A percentile compares a stretch with the other conserved stretches of the same genome.
Evolutionary conservation across 1,140 invertebrate genomes (phyloP).

Genomic region (Rhizoglyphus robini): DNA sequence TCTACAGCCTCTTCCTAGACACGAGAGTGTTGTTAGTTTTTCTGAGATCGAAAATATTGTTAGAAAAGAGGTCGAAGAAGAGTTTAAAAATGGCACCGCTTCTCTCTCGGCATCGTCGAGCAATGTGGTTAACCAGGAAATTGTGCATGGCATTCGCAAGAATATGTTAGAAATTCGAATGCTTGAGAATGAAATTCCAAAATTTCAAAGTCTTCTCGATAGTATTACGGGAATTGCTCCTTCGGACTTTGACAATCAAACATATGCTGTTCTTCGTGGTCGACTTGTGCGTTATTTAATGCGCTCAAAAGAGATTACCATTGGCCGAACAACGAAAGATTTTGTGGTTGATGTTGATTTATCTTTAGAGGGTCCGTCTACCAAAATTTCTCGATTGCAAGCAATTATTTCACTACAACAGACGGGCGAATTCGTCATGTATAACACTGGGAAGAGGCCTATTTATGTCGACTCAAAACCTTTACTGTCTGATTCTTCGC

Average conservation of each 20-base stretch:
- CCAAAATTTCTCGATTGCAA: constrained; percentile 61
- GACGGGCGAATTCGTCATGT: constrained; percentile 83
- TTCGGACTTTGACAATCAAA: constrained; percentile 62
- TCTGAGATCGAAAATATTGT: constrained; percentile 82
- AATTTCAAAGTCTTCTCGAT: constrained; percentile 88
- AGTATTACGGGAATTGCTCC: constrained; percentile 49
- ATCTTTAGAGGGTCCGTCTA: constrained; percentile 63
- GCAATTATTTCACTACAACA: constrained; percentile 75
- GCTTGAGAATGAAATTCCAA: constrained; percentile 70
- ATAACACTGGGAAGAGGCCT: constrained; percentile 84
- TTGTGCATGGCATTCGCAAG: constrained; percentile 39
- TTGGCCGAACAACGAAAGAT: constrained; percentile 76
- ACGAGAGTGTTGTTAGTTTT: constrained; percentile 61
- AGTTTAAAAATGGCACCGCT: neutral
- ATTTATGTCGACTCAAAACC: constrained; percentile 86
- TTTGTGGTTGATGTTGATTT: constrained; percentile 86
- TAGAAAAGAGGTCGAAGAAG: constrained; percentile 28
- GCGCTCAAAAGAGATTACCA: constrained; percentile 85
- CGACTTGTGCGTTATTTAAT: constrained; percentile 83
- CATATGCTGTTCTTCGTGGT: constrained; percentile 73
- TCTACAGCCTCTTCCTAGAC: constrained; percentile 38
- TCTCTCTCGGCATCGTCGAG: neutral
- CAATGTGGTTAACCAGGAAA: constrained; percentile 29
- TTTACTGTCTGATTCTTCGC: constrained; percentile 60
- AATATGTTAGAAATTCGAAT: constrained; percentile 68